phyloP scores from a whole-genome alignment of 1,140 invertebrate species.

The Ridgeia piscesae region DNA sequence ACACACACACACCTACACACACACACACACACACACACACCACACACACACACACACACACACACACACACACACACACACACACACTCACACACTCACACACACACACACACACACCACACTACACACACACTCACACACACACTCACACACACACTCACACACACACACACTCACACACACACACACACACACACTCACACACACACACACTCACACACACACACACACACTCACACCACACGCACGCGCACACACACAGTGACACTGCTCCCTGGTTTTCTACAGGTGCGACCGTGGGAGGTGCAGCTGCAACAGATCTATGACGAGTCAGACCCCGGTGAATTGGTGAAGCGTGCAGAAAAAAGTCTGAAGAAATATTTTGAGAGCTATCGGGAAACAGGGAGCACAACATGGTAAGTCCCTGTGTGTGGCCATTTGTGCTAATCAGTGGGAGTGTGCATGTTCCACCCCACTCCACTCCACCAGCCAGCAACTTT shows the following conservation, averaged over 20 bases:
- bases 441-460: neutral
- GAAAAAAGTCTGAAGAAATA: slow-evolving; percentile 44
- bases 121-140: too few species aligned
- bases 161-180: too few species aligned
- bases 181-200: neutral
- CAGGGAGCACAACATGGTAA: neutral
- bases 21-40: too few species aligned
- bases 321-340: slow-evolving; percentile 48
- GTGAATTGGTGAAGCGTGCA: slow-evolving; percentile 35
- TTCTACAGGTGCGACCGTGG: slow-evolving; percentile 45
- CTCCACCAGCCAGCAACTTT: too few species aligned
- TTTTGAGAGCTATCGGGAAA: slow-evolving; percentile 44
- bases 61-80: too few species aligned
- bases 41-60: too few species aligned
- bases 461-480: too few species aligned
- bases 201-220: neutral
- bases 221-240: too few species aligned
- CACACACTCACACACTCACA: too few species aligned
- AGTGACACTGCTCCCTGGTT: neutral
- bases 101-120: too few species aligned
- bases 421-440: neutral
- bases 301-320: slow-evolving; percentile 54
- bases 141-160: too few species aligned
- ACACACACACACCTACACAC: too few species aligned
- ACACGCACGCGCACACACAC: neutral